phyloP scores from a whole-genome alignment of 2,113 vertebrate species.

The Calcarius ornatus region DNA sequence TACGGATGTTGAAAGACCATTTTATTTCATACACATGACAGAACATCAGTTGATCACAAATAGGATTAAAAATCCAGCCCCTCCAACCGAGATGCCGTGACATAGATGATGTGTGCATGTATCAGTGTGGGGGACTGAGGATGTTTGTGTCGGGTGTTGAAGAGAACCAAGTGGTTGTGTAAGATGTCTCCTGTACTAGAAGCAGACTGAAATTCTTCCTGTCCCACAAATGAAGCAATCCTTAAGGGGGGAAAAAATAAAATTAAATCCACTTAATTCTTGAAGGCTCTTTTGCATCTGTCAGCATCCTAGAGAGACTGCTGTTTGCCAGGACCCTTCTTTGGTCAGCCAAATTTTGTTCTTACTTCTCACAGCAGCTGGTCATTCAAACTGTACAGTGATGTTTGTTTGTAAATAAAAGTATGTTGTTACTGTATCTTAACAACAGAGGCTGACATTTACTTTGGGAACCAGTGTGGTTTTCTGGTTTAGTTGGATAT shows the following conservation, averaged over 20 bases:
- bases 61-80: neutral
- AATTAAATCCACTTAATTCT: neutral
- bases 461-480: slow-evolving; percentile 5
- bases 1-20: neutral
- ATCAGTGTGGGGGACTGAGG: neutral
- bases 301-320: neutral
- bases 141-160: neutral
- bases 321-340: neutral
- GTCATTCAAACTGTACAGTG: neutral
- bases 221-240: neutral
- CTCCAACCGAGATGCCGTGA: neutral
- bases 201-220: neutral
- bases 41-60: neutral
- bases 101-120: neutral
- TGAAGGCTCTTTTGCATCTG: neutral
- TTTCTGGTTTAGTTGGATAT: slow-evolving; percentile 7
- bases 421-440: neutral
- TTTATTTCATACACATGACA: neutral
- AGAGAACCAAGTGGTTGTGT: neutral
- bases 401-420: slow-evolving; percentile 50
- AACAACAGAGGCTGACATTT: slow-evolving; percentile 32
- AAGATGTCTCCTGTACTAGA: neutral
- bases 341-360: neutral
- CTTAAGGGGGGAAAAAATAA: neutral
- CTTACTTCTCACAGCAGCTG: neutral